Percentiles rank a stretch among this genome's conserved stretches.
Conservation (phyloP, 2,113 vertebrate species). For the Chlorocebus sabaeus region DNA sequence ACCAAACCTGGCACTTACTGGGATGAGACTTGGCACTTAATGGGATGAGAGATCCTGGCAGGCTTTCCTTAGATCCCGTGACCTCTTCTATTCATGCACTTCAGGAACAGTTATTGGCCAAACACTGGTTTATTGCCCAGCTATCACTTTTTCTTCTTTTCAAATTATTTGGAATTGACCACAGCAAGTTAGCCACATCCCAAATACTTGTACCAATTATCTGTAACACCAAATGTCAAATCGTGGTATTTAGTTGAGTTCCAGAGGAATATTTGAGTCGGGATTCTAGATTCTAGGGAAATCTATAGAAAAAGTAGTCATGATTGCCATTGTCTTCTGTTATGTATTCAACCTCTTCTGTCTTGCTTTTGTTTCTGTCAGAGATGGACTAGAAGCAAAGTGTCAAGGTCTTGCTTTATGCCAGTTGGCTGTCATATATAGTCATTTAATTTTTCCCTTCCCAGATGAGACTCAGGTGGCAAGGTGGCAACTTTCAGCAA, state of each 20-base stretch:
- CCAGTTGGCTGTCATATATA: background rate
- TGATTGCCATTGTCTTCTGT: background rate
- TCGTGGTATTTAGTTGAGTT: background rate
- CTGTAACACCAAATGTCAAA: background rate
- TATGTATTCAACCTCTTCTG: background rate
- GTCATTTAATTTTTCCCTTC: background rate
- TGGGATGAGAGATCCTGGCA: background rate
- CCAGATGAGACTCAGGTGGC: background rate
- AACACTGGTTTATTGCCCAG: background rate
- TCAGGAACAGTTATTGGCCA: background rate
- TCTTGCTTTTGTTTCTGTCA: slow-evolving; percentile 25
- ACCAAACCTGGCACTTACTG: background rate
- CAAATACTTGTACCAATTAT: background rate
- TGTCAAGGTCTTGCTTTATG: background rate
- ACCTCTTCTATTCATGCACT: background rate
- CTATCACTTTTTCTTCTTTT: background rate
- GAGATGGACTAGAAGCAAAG: slow-evolving; percentile 3
- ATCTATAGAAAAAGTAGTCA: background rate
- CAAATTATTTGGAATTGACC: background rate
- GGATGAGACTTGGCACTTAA: background rate
- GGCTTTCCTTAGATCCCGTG: background rate
- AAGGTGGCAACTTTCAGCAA: background rate
- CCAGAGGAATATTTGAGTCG: background rate
- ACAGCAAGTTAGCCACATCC: background rate
- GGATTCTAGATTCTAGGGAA: background rate